Percentiles rank a stretch among this genome's conserved stretches.
phyloP scores from a whole-genome alignment of 92 coral and sea anemone genomes.

The Parazoanthus swiftii region DNA sequence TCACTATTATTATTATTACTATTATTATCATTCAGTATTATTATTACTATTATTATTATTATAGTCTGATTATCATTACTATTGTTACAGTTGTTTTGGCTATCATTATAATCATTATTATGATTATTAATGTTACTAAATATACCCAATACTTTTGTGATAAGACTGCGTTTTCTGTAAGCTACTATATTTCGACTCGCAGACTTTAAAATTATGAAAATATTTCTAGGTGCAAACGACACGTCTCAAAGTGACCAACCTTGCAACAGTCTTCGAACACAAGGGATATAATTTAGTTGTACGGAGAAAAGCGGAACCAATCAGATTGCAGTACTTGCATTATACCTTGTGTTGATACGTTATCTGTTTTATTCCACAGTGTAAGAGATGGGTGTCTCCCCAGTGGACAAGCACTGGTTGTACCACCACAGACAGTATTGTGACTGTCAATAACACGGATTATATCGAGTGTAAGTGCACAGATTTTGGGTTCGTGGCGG shows the following conservation, averaged over 20 bases:
- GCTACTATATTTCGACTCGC: background rate
- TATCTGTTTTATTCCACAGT: background rate
- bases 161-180: too few relatives aligned
- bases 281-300: background rate
- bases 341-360: background rate
- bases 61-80: too few relatives aligned
- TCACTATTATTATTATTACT: too few relatives aligned
- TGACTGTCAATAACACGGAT: conserved; percentile 14
- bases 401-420: conserved; percentile 16
- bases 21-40: too few relatives aligned
- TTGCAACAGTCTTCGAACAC: background rate
- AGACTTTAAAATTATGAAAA: background rate
- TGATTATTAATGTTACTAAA: too few relatives aligned
- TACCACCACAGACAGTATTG: conserved; percentile 20
- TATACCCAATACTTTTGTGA: too few relatives aligned
- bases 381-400: conserved; percentile 27
- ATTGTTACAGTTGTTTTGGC: too few relatives aligned
- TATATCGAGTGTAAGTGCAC: conserved; percentile 38
- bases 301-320: background rate
- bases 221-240: too few relatives aligned
- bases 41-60: too few relatives aligned
- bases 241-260: too few relatives aligned
- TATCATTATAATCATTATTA: too few relatives aligned
- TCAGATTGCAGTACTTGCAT: background rate
- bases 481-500: conserved; percentile 22